These are phyloP conservation scores for Marmota monax DNA, from an alignment of 2,113 vertebrate species.

Conservation along the genomic window DNA sequence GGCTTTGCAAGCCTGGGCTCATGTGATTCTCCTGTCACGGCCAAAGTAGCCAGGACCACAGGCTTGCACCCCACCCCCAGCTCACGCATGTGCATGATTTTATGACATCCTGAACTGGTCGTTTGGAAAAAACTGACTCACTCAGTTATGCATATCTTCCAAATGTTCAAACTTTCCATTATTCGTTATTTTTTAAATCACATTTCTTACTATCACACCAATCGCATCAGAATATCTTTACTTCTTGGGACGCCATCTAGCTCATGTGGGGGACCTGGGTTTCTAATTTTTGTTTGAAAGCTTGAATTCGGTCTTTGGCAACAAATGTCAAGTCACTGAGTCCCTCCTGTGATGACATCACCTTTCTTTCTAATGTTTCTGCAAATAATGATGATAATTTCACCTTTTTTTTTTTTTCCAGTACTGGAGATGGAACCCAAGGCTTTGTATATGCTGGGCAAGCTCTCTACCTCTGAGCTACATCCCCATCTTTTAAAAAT, in stretches of 20 bases:
- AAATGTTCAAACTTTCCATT: slow-evolving; percentile 1
- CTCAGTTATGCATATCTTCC: not conserved
- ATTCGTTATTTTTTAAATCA: not conserved
- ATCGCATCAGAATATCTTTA: not conserved
- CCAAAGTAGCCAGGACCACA: too few species aligned
- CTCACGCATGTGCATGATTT: not conserved
- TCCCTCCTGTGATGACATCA: not conserved
- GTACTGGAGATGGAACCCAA: too few species aligned
- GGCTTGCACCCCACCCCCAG: too few species aligned
- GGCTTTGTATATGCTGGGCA: too few species aligned
- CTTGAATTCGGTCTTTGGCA: not conserved
- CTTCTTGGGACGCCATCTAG: not conserved
- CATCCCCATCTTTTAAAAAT: too few species aligned
- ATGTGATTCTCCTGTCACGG: too few species aligned
- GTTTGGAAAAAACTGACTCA: slow-evolving; percentile 14
- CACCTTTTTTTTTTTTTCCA: too few species aligned
- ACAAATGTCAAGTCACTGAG: not conserved
- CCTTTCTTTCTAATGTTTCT: not conserved
- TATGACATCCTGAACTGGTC: not conserved
- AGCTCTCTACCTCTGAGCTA: too few species aligned
- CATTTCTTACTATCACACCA: not conserved
- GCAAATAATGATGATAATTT: not conserved
- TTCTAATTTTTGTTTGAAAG: slow-evolving; percentile 50
- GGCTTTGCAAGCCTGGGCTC: too few species aligned
- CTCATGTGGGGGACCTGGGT: not conserved